Conservation (phyloP, 2,888 invertebrate genomes). For the Pandemis heparana region DNA sequence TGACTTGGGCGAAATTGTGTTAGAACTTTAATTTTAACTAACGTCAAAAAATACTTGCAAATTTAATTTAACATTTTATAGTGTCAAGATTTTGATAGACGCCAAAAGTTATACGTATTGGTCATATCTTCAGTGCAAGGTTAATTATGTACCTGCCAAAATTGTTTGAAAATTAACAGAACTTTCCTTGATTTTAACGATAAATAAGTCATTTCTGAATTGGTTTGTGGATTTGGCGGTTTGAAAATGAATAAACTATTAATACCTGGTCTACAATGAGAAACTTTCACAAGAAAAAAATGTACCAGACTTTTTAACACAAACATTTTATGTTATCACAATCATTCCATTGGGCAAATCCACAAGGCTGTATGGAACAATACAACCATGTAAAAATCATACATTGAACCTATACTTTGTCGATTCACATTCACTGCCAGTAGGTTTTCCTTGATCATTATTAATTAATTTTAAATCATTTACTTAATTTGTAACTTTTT, state of each 20-base stretch:
- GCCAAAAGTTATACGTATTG: background rate
- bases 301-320: too few relatives aligned
- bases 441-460: background rate
- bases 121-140: too few relatives aligned
- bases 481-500: conserved; percentile 1
- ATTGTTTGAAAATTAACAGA: background rate
- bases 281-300: too few relatives aligned
- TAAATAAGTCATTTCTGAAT: background rate
- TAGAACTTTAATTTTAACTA: background rate
- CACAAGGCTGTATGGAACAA: too few relatives aligned
- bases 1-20: background rate
- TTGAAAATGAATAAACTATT: background rate
- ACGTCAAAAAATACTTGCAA: background rate
- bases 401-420: background rate
- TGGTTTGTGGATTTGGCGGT: background rate
- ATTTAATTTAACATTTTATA: background rate
- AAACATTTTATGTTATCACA: too few relatives aligned
- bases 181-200: background rate
- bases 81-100: background rate
- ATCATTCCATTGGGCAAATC: too few relatives aligned
- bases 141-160: background rate
- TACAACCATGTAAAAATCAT: too few relatives aligned
- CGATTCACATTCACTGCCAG: conserved; percentile 16
- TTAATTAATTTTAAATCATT: background rate
- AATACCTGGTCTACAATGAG: too few relatives aligned